Evolutionary conservation across 2,113 vertebrate species (phyloP), one percentile per base, ranked within the genome.

Genomic region (Indri indri): DNA sequence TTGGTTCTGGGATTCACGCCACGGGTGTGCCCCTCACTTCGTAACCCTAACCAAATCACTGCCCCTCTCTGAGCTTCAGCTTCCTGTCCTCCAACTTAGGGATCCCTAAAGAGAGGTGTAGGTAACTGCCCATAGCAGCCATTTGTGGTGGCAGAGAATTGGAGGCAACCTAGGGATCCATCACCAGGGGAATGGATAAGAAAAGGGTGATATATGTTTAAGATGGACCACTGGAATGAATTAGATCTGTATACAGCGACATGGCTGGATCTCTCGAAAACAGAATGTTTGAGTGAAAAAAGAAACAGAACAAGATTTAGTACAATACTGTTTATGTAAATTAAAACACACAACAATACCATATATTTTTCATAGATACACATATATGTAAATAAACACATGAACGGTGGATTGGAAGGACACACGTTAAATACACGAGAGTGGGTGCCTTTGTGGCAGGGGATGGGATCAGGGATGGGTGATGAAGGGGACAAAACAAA

Each of bases 301-400:
- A 97, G 91, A 98, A 98, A 98, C 94, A 97, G 95, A 97, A 96
- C 96, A 97, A 97, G 96, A 94, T 97, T 98, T 98, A 97, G 96
- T 97, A 97, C 97, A 98, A 97, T 93, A 98, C 89, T 97, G 96
- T 98, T 97, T 98, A 97, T 96, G 96, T 93, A 97, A 98, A 97
- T 97, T 89, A 98, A 98, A 97, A 97, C 93, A 98, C 95, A 81
- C 91, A 97, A 61, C 88, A 96, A 94, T 97, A 95, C 91, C 89
- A 95, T 94, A 94, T 96, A 97, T 93, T 97, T 98, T 97, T 83
- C 96, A 95, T 93, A 98, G 96, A 94, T 97, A 98, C 93, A 98
- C 82, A 54, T 87, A 92, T 92, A 97, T 96, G 90, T 95, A 98
- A 97, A 98, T 97, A 94, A 98, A 98, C 93, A 95, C 73, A 95